phyloP scores from a whole-genome alignment of 2,113 vertebrate species.

The Nothobranchius kuhntae region DNA sequence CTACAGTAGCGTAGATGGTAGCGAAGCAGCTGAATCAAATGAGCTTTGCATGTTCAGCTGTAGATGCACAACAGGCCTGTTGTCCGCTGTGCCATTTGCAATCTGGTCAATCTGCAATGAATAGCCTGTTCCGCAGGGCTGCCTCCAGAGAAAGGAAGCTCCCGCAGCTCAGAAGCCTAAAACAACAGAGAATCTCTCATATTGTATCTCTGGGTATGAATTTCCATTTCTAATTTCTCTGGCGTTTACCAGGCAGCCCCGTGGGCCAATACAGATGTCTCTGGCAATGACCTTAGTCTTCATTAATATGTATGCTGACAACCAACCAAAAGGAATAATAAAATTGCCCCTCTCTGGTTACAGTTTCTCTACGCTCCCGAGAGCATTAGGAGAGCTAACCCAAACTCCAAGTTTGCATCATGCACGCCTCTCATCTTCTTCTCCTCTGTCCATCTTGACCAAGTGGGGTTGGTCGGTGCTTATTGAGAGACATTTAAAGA shows the following conservation, averaged over 20 bases:
- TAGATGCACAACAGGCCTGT: slow-evolving; percentile 66
- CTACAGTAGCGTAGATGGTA: slow-evolving; percentile 31
- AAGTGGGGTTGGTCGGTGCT: slow-evolving; percentile 54
- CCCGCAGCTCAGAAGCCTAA: slow-evolving; percentile 60
- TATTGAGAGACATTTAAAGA: slow-evolving; percentile 68
- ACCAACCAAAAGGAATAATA: slow-evolving; percentile 70
- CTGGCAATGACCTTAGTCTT: slow-evolving; percentile 74
- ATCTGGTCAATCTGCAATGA: slow-evolving; percentile 74
- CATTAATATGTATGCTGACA: slow-evolving; percentile 81
- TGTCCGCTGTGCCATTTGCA: slow-evolving; percentile 70
- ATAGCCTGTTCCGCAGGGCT: slow-evolving; percentile 68
- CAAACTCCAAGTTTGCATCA: slow-evolving; percentile 48
- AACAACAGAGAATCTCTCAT: slow-evolving; percentile 69
- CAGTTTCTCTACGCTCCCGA: slow-evolving; percentile 50
- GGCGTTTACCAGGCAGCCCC: slow-evolving; percentile 65
- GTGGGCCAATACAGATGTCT: slow-evolving; percentile 77
- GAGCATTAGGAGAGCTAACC: slow-evolving; percentile 25
- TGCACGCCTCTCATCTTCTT: slow-evolving; percentile 42
- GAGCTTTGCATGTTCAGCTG: slow-evolving; percentile 64
- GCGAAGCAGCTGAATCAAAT: slow-evolving; percentile 59
- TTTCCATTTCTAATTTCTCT: slow-evolving; percentile 77
- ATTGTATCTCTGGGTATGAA: slow-evolving; percentile 75
- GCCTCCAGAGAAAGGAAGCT: slow-evolving; percentile 68
- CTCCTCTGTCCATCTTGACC: slow-evolving; percentile 51
- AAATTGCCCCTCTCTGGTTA: slow-evolving; percentile 68